These are phyloP conservation scores for Pituophis catenifer DNA, from an alignment of 2,113 vertebrate species.

Conservation along the genomic window DNA sequence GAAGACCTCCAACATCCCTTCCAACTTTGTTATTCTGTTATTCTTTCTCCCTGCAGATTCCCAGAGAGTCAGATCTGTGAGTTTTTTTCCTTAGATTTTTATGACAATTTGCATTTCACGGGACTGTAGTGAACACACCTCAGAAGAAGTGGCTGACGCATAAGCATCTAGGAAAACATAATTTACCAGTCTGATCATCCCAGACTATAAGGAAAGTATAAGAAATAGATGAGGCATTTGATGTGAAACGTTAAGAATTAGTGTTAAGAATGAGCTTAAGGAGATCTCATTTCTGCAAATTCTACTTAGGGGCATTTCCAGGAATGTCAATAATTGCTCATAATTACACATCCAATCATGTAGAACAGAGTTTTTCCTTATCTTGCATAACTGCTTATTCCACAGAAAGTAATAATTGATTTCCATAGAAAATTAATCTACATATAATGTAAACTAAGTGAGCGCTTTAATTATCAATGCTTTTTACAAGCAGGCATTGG, in stretches of 20 bases:
- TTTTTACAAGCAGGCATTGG: not conserved
- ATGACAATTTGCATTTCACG: not conserved
- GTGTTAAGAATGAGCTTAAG: not conserved
- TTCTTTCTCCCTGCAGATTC: not conserved
- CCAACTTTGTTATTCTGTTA: not conserved
- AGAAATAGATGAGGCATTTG: not conserved
- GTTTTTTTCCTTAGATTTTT: not conserved
- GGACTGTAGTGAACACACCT: not conserved
- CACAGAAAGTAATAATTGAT: not conserved
- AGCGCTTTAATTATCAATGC: not conserved
- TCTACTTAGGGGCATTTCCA: not conserved
- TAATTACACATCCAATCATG: not conserved
- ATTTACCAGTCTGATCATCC: not conserved
- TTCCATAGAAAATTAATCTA: not conserved
- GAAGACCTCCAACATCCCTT: not conserved
- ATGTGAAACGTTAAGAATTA: not conserved
- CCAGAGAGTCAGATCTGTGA: not conserved
- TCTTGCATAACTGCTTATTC: not conserved
- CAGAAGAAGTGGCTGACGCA: not conserved
- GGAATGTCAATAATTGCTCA: not conserved
- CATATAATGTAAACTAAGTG: not conserved
- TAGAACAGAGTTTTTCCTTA: not conserved
- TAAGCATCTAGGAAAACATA: not conserved
- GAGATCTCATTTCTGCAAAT: not conserved
- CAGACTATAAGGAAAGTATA: not conserved